These are phyloP conservation scores for Trematomus bernacchii DNA, from an alignment of 2,797 vertebrate species.

Conservation along the genomic window DNA sequence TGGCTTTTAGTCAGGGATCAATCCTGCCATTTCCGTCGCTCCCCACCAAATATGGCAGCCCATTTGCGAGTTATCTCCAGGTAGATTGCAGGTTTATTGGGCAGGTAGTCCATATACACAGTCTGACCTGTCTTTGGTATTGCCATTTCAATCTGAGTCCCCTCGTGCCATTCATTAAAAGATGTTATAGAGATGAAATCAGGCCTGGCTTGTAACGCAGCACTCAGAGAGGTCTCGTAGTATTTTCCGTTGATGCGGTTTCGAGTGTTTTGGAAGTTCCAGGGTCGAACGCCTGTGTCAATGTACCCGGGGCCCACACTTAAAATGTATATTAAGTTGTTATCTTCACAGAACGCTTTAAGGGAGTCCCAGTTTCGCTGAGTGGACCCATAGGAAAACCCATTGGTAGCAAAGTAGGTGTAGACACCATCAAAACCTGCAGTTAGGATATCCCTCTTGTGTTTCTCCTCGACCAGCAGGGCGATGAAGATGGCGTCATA, in stretches of 20 bases:
- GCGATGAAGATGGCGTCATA: conserved; percentile 94
- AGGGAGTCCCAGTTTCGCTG: conserved; percentile 93
- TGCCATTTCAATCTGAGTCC: conserved; percentile 97
- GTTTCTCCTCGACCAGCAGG: conserved; percentile 94
- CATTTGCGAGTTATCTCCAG: conserved; percentile 95
- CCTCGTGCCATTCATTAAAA: conserved; percentile 99
- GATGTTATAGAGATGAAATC: conserved; percentile 95
- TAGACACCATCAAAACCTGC: conserved; percentile 97
- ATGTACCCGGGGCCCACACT: conserved; percentile 96
- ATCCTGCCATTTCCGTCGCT: conserved; percentile 79
- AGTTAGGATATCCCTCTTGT: conserved; percentile 90
- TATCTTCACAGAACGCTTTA: conserved; percentile 92
- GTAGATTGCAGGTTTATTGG: conserved; percentile 92
- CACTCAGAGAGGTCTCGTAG: conserved; percentile 91
- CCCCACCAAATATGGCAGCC: conserved; percentile 91
- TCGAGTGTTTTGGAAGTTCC: conserved; percentile 96
- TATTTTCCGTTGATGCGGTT: conserved; percentile 97
- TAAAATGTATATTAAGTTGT: conserved; percentile 93
- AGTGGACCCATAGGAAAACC: conserved; percentile 96
- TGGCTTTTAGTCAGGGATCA: conserved; percentile 33
- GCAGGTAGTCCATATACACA: conserved; percentile 94
- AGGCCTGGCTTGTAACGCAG: conserved; percentile 88
- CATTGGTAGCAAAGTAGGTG: conserved; percentile 97
- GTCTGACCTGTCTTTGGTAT: conserved; percentile 89
- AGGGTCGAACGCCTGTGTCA: conserved; percentile 94